Conservation (phyloP, 2,113 vertebrate genomes). For the Indri indri region DNA sequence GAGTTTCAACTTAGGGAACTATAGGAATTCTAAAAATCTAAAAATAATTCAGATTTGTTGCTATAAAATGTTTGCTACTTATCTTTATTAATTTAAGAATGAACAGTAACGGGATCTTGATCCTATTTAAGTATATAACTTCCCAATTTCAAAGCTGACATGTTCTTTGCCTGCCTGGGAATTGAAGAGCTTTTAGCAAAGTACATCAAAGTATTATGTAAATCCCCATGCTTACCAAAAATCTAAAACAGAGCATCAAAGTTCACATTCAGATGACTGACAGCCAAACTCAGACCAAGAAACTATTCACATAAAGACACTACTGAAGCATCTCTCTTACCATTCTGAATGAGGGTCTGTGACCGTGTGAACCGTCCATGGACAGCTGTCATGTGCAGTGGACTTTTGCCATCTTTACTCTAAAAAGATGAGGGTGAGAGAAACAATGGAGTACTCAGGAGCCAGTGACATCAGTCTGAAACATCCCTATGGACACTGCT, state of each 20-base stretch:
- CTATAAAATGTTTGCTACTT: background rate
- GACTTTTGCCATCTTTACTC: conserved; percentile 98
- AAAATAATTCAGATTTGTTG: background rate
- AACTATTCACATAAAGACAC: background rate
- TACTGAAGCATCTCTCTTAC: conserved; percentile 79
- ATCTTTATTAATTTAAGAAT: background rate
- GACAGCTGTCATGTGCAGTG: conserved; percentile 96
- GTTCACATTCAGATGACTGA: background rate
- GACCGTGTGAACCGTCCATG: conserved; percentile 96
- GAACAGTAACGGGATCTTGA: background rate
- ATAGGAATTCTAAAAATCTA: background rate
- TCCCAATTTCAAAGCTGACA: background rate
- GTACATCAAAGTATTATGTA: background rate
- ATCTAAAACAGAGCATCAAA: background rate
- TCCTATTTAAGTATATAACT: background rate
- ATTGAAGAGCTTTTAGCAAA: background rate
- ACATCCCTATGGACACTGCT: background rate
- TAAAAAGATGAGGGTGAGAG: conserved; percentile 72
- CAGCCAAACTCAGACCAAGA: background rate
- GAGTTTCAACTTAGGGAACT: background rate
- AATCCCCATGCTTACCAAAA: background rate
- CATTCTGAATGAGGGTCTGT: conserved; percentile 97
- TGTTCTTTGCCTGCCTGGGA: background rate
- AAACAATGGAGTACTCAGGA: background rate
- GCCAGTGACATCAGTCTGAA: background rate